A percentile compares a stretch with the other conserved stretches of the same genome.
Evolutionary conservation across 2,113 vertebrate genomes (phyloP).

Genomic region (Onychostoma macrolepis): DNA sequence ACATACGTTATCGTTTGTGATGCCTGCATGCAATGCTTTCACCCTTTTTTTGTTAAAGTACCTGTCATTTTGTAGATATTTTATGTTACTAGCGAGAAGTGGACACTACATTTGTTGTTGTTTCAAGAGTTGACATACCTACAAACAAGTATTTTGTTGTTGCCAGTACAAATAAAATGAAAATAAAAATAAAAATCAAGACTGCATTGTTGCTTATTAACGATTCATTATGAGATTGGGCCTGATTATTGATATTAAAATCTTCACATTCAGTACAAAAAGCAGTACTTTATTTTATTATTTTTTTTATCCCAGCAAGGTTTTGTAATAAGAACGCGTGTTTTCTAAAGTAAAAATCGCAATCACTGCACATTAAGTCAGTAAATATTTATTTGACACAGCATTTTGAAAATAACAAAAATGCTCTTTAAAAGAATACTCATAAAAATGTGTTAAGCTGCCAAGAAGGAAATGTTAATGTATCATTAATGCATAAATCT

Average conservation of each 20-base stretch:
- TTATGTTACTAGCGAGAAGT: constrained; percentile 42
- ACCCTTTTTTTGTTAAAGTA: constrained; percentile 41
- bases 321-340: background rate
- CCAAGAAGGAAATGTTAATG: constrained; percentile 11
- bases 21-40: constrained; percentile 50
- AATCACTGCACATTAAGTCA: background rate
- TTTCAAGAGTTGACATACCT: constrained; percentile 39
- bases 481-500: background rate
- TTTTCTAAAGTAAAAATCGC: too few species aligned
- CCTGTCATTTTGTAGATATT: constrained; percentile 54
- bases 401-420: constrained; percentile 2
- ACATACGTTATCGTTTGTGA: constrained; percentile 35
- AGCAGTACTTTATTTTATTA: background rate
- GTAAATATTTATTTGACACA: constrained; percentile 29
- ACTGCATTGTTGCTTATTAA: background rate
- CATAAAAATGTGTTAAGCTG: constrained; percentile 21
- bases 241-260: background rate
- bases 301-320: background rate
- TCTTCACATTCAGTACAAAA: background rate
- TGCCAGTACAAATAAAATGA: constrained; percentile 60
- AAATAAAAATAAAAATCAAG: constrained; percentile 22
- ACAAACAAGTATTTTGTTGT: constrained; percentile 54
- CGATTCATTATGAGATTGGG: background rate
- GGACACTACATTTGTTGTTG: constrained; percentile 56
- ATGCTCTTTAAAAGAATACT: background rate